These are phyloP conservation scores for Monodelphis domestica DNA, from an alignment of 2,797 vertebrate genomes.

Conservation along the genomic window DNA sequence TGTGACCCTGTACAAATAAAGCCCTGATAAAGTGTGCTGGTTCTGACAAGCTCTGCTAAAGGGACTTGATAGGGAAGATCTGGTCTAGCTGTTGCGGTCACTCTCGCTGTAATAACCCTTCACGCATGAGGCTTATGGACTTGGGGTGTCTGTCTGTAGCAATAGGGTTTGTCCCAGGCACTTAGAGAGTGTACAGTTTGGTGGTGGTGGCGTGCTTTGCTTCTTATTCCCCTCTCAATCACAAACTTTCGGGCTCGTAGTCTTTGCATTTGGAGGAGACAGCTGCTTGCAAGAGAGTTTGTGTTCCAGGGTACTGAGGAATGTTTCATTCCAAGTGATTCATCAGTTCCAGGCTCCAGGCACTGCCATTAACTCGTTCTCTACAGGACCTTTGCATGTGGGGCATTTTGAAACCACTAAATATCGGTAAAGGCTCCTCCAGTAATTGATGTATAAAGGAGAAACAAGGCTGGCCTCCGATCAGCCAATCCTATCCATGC, in stretches of 20 bases:
- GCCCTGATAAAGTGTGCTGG: slow-evolving; percentile 49
- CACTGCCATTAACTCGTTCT: slow-evolving; percentile 8
- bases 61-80: slow-evolving; percentile 46
- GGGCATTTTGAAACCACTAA: slow-evolving; percentile 1
- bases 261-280: background rate
- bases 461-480: background rate
- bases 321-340: slow-evolving; percentile 23
- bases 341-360: background rate
- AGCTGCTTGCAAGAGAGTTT: background rate
- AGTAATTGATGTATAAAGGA: background rate
- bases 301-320: background rate
- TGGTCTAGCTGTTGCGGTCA: slow-evolving; percentile 5
- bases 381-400: slow-evolving; percentile 4
- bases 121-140: slow-evolving; percentile 21
- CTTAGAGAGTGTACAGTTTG: background rate
- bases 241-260: background rate
- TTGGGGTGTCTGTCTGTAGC: background rate
- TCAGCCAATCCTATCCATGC: background rate
- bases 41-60: slow-evolving; percentile 43
- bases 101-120: slow-evolving; percentile 10
- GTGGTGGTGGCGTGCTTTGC: too few species aligned
- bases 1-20: slow-evolving; percentile 63
- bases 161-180: background rate
- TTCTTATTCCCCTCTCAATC: background rate
- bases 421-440: background rate